Evolutionary conservation across 1,140 invertebrate species (phyloP).

Genomic region (Hesperophylax magnus): DNA sequence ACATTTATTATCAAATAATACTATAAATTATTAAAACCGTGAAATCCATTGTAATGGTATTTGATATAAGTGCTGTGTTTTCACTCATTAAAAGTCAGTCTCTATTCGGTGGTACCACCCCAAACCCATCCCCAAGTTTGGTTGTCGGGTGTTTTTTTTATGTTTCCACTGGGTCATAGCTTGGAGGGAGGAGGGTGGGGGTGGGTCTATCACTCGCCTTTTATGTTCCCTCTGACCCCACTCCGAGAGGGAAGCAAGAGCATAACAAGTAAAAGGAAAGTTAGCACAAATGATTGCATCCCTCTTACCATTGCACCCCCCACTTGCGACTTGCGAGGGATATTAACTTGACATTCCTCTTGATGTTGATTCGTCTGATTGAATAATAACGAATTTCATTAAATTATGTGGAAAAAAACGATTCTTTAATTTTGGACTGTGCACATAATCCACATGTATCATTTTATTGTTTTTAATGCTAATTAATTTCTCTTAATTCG

Average conservation of each 20-base stretch:
- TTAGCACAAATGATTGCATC: constrained; percentile 39
- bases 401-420: background rate
- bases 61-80: too few relatives aligned
- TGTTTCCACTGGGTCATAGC: background rate
- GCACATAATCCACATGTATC: too few relatives aligned
- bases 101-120: constrained; percentile 11
- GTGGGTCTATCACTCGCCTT: constrained; percentile 19
- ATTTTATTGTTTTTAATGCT: too few relatives aligned
- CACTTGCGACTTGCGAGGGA: background rate
- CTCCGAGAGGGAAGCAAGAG: background rate
- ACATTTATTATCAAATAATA: too few relatives aligned
- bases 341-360: constrained; percentile 16
- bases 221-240: constrained; percentile 8
- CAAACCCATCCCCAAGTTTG: constrained; percentile 41
- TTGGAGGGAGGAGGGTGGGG: background rate
- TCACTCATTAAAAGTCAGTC: too few relatives aligned
- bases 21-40: too few relatives aligned
- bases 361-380: constrained; percentile 10
- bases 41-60: too few relatives aligned
- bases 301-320: background rate
- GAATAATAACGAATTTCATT: background rate
- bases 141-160: constrained; percentile 56
- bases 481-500: too few relatives aligned
- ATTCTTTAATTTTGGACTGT: too few relatives aligned
- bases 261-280: constrained; percentile 5